Conservation (phyloP, 2,888 invertebrate genomes). For the Rhagonycha fulva region DNA sequence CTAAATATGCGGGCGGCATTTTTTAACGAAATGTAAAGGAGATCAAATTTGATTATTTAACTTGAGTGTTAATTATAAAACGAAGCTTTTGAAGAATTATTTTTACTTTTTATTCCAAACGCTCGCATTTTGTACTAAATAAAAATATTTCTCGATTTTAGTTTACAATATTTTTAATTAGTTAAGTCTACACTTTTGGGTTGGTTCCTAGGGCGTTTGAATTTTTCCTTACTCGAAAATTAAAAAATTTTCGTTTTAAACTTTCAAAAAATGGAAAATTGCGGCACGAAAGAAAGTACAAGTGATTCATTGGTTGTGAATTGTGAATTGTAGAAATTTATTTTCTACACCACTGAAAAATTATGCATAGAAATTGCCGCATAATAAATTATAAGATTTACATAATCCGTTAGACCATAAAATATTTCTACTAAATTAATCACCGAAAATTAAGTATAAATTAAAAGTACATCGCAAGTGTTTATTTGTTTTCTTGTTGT, state of each 20-base stretch:
- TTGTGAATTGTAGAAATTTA: neutral
- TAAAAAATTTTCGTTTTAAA: no score
- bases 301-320: neutral
- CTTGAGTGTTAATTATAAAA: neutral
- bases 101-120: no score
- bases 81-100: no score
- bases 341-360: neutral
- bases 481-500: neutral
- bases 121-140: no score
- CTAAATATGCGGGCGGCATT: neutral
- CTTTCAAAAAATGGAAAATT: no score
- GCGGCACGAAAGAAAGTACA: no score
- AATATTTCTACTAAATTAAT: neutral
- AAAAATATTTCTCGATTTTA: no score
- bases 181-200: no score
- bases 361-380: neutral
- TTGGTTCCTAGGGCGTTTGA: no score
- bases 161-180: no score
- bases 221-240: no score
- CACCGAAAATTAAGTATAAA: neutral
- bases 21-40: neutral
- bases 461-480: neutral
- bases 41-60: neutral
- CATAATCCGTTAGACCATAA: neutral
- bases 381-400: neutral